These are phyloP conservation scores for Nemoura dubitans DNA, from an alignment of 2,888 invertebrate species.

Conservation along the genomic window DNA sequence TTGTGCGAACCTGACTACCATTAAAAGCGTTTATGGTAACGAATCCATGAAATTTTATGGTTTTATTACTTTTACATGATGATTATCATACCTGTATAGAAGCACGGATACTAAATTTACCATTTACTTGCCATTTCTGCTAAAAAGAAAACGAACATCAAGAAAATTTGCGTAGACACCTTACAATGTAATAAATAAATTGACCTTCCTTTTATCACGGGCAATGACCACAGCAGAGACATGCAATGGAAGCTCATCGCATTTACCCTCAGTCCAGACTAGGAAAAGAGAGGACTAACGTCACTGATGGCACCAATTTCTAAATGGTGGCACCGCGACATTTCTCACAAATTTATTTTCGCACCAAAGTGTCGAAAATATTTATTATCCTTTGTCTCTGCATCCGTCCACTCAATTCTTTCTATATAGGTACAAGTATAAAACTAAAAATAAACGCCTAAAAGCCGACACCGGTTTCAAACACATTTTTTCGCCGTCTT, in stretches of 20 bases:
- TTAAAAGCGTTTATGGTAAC: slow-evolving; percentile 38
- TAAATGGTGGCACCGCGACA: background rate
- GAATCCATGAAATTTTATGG: slow-evolving; percentile 44
- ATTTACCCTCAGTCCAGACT: background rate
- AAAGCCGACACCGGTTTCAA: background rate
- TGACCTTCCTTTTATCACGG: background rate
- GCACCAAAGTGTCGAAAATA: background rate
- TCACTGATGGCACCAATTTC: background rate
- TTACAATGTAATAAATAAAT: background rate
- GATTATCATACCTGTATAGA: slow-evolving; percentile 7
- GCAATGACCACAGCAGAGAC: background rate
- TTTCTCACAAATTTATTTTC: background rate
- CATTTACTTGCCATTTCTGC: background rate
- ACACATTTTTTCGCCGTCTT: background rate
- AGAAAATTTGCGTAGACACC: background rate
- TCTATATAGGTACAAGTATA: background rate
- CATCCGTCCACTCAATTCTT: background rate
- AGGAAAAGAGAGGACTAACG: background rate
- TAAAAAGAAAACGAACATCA: background rate
- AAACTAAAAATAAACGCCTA: background rate
- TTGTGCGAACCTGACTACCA: background rate
- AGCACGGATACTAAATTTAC: slow-evolving; percentile 20
- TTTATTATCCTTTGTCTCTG: background rate
- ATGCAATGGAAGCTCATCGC: background rate
- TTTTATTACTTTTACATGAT: slow-evolving; percentile 38